Percentiles rank a stretch among this genome's conserved stretches.
Conservation (phyloP, 2,113 vertebrate species). For the Siniperca chuatsi region DNA sequence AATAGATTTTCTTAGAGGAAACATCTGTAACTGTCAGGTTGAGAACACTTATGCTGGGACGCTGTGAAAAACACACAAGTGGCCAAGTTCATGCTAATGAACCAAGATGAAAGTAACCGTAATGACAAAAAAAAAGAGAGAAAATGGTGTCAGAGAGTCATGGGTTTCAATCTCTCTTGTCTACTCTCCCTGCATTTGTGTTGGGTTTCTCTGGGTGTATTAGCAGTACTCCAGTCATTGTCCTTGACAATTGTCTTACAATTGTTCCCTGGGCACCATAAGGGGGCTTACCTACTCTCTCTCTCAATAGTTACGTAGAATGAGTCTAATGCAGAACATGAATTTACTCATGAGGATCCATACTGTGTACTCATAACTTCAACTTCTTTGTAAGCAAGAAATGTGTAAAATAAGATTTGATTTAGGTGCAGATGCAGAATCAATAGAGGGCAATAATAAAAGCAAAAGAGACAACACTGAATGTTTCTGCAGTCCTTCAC, state of each 20-base stretch:
- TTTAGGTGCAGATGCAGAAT: constrained; percentile 41
- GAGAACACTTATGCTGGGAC: background rate
- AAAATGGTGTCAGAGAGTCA: background rate
- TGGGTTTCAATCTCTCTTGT: background rate
- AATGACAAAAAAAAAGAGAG: background rate
- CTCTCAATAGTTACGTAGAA: constrained; percentile 11
- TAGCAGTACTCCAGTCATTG: background rate
- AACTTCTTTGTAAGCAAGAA: constrained; percentile 31
- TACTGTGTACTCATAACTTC: constrained; percentile 23
- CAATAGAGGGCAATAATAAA: constrained; percentile 38
- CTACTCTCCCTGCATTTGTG: background rate
- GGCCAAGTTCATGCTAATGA: background rate
- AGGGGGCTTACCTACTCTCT: background rate
- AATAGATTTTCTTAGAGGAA: background rate
- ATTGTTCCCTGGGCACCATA: background rate
- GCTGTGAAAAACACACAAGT: background rate
- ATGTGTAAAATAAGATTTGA: constrained; percentile 49
- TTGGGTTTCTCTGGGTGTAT: constrained; percentile 2
- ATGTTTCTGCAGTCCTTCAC: constrained; percentile 17
- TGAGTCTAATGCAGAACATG: constrained; percentile 19
- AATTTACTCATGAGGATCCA: constrained; percentile 20
- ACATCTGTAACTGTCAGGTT: background rate
- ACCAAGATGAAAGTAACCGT: constrained; percentile 13
- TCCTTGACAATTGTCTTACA: constrained; percentile 17
- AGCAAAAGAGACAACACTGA: background rate